A percentile compares a stretch with the other conserved stretches of the same genome.
These are phyloP conservation scores for Psettodes erumei DNA, from an alignment of 2,113 vertebrate species.

Conservation along the genomic window DNA sequence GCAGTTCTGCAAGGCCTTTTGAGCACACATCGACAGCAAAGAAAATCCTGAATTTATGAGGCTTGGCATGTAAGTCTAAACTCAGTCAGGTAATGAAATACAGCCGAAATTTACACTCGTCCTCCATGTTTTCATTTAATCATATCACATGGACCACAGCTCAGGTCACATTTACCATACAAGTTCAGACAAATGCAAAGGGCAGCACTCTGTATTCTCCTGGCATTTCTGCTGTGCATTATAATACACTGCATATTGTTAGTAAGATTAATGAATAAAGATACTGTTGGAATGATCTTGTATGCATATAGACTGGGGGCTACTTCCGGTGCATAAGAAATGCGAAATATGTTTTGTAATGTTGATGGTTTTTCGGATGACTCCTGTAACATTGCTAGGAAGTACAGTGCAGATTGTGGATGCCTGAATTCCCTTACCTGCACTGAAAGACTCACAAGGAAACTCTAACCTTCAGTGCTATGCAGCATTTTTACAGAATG, in stretches of 20 bases:
- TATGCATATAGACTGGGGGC: not conserved
- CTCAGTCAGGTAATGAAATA: slow-evolving; percentile 31
- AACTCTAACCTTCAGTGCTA: slow-evolving; percentile 12
- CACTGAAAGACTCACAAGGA: not conserved
- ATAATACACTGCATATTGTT: slow-evolving; percentile 27
- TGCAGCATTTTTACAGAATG: not conserved
- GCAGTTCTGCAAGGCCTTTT: slow-evolving; percentile 2
- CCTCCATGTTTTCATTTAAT: slow-evolving; percentile 58
- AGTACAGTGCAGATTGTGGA: not conserved
- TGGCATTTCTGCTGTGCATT: slow-evolving; percentile 45
- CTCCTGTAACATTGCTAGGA: not conserved
- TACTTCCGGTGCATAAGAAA: not conserved
- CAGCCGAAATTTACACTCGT: slow-evolving; percentile 38
- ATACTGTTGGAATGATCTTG: slow-evolving; percentile 1
- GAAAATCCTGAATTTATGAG: not conserved
- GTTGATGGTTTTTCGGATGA: not conserved
- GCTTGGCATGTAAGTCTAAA: slow-evolving; percentile 11
- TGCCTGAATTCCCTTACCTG: not conserved
- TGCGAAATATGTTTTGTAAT: slow-evolving; percentile 5
- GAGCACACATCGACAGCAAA: slow-evolving; percentile 11
- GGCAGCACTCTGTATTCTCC: slow-evolving; percentile 42
- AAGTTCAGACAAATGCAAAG: slow-evolving; percentile 59
- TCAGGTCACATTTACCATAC: slow-evolving; percentile 60
- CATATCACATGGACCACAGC: slow-evolving; percentile 28
- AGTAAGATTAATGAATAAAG: slow-evolving; percentile 17